phyloP scores from a whole-genome alignment of 1,140 invertebrate species.

The Pollicipes pollicipes region DNA sequence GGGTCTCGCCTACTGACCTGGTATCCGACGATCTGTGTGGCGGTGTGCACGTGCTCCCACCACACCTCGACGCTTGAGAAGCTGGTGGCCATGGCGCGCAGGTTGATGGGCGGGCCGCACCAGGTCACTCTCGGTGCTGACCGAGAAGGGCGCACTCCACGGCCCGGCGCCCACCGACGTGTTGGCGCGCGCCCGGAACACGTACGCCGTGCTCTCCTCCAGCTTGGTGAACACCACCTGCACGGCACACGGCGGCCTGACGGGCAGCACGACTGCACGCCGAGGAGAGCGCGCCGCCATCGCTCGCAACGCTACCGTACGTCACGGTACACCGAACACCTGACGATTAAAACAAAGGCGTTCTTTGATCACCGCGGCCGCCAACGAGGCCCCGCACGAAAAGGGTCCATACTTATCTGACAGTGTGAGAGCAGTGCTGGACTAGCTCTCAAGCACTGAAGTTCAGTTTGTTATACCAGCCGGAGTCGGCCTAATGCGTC shows the following conservation, averaged over 20 bases:
- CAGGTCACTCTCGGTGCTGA: slow-evolving; percentile 74
- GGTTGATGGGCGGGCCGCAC: slow-evolving; percentile 70
- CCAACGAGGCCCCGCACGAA: no score
- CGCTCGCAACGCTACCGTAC: no score
- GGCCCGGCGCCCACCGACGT: slow-evolving; percentile 76
- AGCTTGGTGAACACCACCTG: slow-evolving; percentile 69
- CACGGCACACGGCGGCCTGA: not conserved
- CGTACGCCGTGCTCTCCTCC: slow-evolving; percentile 90
- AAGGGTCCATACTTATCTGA: no score
- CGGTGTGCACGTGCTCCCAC: slow-evolving; percentile 82
- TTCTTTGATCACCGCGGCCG: no score
- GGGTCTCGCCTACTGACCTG: slow-evolving; percentile 24
- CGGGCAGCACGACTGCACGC: no score
- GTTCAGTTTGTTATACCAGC: no score
- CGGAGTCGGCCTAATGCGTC: no score
- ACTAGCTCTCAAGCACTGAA: no score
- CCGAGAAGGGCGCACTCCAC: slow-evolving; percentile 62
- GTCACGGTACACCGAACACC: no score
- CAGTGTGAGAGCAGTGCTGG: no score
- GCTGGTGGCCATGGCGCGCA: slow-evolving; percentile 77
- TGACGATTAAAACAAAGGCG: no score
- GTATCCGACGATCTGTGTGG: slow-evolving; percentile 72
- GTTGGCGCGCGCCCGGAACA: slow-evolving; percentile 77
- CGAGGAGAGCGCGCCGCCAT: no score
- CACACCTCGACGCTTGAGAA: slow-evolving; percentile 80